Evolutionary conservation across 2,797 vertebrate genomes (phyloP).

Genomic region (Lagodon rhomboides): DNA sequence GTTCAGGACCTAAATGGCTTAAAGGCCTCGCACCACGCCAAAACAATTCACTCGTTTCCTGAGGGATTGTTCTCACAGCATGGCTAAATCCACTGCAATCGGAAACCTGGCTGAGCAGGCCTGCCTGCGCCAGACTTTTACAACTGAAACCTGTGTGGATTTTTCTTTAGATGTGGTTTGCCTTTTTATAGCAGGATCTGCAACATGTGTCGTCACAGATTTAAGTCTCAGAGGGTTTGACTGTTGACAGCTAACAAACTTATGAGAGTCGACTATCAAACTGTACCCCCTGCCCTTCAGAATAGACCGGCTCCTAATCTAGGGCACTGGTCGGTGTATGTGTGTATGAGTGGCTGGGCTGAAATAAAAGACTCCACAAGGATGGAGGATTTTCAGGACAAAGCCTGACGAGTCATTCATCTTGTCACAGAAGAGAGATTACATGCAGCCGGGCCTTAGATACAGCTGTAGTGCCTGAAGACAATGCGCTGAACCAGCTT

Average conservation of each 20-base stretch:
- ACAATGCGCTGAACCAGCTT: slow-evolving; percentile 81
- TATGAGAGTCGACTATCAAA: slow-evolving; percentile 28
- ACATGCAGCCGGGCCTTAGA: slow-evolving; percentile 74
- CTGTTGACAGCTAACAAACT: slow-evolving; percentile 30
- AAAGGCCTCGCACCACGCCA: slow-evolving; percentile 61
- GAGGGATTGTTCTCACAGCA: slow-evolving; percentile 60
- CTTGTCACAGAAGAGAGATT: slow-evolving; percentile 84
- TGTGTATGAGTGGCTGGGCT: slow-evolving; percentile 38
- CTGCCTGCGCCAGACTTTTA: slow-evolving; percentile 17
- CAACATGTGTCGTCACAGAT: slow-evolving; percentile 28
- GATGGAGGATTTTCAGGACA: slow-evolving; percentile 76
- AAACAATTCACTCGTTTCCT: slow-evolving; percentile 68
- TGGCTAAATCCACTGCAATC: slow-evolving; percentile 53
- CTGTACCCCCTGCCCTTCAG: slow-evolving; percentile 47
- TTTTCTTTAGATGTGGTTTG: slow-evolving; percentile 17
- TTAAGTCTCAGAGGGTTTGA: slow-evolving; percentile 28
- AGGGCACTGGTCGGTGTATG: slow-evolving; percentile 48
- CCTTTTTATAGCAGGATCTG: slow-evolving; percentile 13
- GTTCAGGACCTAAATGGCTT: slow-evolving; percentile 69
- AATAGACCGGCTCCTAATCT: slow-evolving; percentile 56
- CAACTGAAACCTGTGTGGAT: slow-evolving; percentile 28
- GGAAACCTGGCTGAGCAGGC: slow-evolving; percentile 36
- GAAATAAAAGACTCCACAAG: slow-evolving; percentile 72
- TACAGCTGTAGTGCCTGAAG: slow-evolving; percentile 78
- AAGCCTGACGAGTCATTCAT: slow-evolving; percentile 81